Evolutionary conservation across 2,888 invertebrate genomes (phyloP), one percentile per base, ranked within the genome.

Genomic region (Scrobipalpa costella): DNA sequence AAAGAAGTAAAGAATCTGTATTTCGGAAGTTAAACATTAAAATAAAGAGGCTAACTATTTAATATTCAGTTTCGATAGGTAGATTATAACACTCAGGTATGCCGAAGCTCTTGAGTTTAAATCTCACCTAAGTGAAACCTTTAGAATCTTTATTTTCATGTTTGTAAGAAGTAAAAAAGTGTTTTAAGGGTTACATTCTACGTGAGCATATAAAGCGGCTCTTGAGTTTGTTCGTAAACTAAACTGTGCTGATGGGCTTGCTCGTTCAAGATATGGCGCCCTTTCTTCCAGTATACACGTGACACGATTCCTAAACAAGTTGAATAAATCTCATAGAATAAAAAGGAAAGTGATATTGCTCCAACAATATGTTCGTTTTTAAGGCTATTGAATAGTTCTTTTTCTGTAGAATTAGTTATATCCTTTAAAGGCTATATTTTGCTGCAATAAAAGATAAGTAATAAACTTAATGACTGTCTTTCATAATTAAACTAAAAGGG

Each of bases 401-500:
- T 27, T 27, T 27, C 5, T 27, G 27, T 5, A 27, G 27, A 27
- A 27, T 27, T 27, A 27, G 27, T 27, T 3, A 27, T 27, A 27
- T 27, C 27, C 27, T 27, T 27, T 27, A 27, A n/a, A 3, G 27
- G 5, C 27, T 27, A 27, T 27, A 8, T n/a, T n/a, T 44, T 44
- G n/a, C 44, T 44, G 44, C n/a, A 44, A n/a, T n/a, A n/a, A n/a
- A n/a, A 13, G 19, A 21, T 13, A 21, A 52, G 21, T 21, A 52
- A 19, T 21, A 52, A 52, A 52, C 50, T 27, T 59, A 7, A 44
- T 59, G 44, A 27, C 13, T 21, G 33, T 7, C 17, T 33, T 8
- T 38, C n/a, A 19, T 49, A 55, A 49, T 49, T 9, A 60, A 69
- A 64, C 61, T 66, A 68, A 68, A 67, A 68, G 70, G 66, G 73